Conservation (phyloP, 2,888 invertebrate species). For the Sepioteuthis lessoniana region DNA sequence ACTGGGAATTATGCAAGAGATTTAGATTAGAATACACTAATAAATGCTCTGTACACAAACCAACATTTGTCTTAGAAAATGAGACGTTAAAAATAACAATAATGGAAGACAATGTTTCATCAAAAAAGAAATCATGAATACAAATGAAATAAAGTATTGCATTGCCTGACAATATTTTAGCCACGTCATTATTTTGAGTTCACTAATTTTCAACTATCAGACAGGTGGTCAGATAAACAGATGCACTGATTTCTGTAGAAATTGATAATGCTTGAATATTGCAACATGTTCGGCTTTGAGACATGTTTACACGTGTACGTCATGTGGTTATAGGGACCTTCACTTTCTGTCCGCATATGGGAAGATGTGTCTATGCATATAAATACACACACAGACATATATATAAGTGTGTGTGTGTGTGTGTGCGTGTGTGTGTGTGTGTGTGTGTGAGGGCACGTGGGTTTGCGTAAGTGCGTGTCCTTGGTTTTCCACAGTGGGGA, state of each 20-base stretch:
- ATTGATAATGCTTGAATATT: background rate
- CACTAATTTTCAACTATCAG: background rate
- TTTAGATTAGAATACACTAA: too few species aligned
- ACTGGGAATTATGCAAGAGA: too few species aligned
- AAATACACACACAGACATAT: too few species aligned
- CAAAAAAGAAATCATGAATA: too few species aligned
- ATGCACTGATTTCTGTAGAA: background rate
- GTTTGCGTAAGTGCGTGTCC: background rate
- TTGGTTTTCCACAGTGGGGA: background rate
- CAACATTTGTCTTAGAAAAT: too few species aligned
- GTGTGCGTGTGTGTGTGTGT: background rate
- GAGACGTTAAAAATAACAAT: too few species aligned
- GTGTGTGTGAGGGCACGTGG: background rate
- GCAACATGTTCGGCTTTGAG: background rate
- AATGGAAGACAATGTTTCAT: too few species aligned
- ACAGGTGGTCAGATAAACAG: background rate
- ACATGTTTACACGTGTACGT: constrained; percentile 10
- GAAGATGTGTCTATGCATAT: background rate
- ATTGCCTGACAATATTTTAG: too few species aligned
- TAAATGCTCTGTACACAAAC: too few species aligned
- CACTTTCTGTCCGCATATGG: background rate
- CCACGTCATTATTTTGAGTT: too few species aligned
- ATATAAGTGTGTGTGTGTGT: too few species aligned
- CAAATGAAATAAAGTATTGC: too few species aligned
- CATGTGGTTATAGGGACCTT: background rate